Evolutionary conservation across 2,888 invertebrate species (phyloP).

Genomic region (Aphidius colemani): DNA sequence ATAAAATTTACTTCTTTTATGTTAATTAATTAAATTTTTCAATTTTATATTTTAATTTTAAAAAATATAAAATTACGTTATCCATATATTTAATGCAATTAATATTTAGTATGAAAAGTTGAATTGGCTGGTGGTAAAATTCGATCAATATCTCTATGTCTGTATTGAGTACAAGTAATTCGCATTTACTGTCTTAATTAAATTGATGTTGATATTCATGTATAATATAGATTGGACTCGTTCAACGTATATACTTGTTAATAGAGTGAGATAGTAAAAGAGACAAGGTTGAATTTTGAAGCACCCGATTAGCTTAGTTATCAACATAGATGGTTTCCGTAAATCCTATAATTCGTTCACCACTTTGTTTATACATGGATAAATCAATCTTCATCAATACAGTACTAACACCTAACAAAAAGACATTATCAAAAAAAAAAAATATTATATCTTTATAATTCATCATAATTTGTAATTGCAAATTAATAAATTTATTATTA

Average conservation of each 20-base stretch:
- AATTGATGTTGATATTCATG: slow-evolving; percentile 37
- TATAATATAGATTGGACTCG: slow-evolving; percentile 28
- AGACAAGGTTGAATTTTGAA: background rate
- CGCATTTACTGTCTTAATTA: slow-evolving; percentile 41
- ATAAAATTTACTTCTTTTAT: background rate
- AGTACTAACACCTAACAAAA: too few species aligned
- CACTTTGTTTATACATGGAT: too few species aligned
- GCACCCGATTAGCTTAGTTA: slow-evolving; percentile 28
- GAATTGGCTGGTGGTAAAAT: slow-evolving; percentile 2
- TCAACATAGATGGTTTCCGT: slow-evolving; percentile 4
- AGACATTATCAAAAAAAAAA: too few species aligned
- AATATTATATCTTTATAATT: too few species aligned
- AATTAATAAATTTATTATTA: too few species aligned
- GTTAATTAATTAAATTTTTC: background rate
- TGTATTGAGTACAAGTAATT: slow-evolving; percentile 25
- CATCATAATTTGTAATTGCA: too few species aligned
- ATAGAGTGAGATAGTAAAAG: too few species aligned
- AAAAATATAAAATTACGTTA: too few species aligned
- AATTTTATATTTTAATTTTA: too few species aligned
- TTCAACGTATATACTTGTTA: slow-evolving; percentile 23
- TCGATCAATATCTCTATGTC: slow-evolving; percentile 10
- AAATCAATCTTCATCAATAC: too few species aligned
- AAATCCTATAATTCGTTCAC: too few species aligned
- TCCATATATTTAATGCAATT: slow-evolving; percentile 14
- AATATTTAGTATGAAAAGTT: slow-evolving; percentile 15